A percentile compares a stretch with the other conserved stretches of the same genome.
Evolutionary conservation across 1,140 invertebrate genomes (phyloP).

Genomic region (Drosophila nigromelanica): DNA sequence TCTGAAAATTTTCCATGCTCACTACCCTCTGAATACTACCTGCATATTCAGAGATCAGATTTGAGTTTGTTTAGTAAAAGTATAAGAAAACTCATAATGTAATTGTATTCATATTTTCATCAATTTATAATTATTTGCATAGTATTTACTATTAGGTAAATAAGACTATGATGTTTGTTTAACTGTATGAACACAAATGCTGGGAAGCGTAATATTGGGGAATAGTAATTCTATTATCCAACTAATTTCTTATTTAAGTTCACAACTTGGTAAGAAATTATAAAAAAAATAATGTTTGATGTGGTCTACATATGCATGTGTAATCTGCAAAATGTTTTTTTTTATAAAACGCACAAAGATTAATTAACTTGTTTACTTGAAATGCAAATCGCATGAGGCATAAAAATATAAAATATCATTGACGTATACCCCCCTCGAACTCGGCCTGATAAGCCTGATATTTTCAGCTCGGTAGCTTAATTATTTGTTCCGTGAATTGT

Average conservation of each 20-base stretch:
- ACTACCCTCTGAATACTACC: conserved; percentile 12
- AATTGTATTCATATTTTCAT: not conserved
- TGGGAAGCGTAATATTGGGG: no score
- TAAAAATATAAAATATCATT: conserved; percentile 8
- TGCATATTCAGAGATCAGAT: conserved; percentile 25
- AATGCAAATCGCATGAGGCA: conserved; percentile 14
- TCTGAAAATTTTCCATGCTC: conserved; percentile 63
- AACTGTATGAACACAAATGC: no score
- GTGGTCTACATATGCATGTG: not conserved
- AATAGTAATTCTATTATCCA: no score
- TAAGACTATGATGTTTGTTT: not conserved
- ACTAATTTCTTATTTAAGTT: conserved; percentile 10
- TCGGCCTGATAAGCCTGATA: conserved; percentile 41
- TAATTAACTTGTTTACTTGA: conserved; percentile 63
- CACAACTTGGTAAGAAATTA: no score
- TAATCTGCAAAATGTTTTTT: conserved; percentile 8
- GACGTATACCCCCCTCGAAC: conserved; percentile 42
- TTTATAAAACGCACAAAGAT: conserved; percentile 18
- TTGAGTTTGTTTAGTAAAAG: not conserved
- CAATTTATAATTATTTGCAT: no score
- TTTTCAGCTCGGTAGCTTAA: conserved; percentile 18
- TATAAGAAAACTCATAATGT: not conserved
- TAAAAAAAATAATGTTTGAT: no score
- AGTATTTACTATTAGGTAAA: not conserved
- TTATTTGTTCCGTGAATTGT: not conserved